Evolutionary conservation across 2,888 invertebrate species (phyloP).

Genomic region (Orthosia gracilis): DNA sequence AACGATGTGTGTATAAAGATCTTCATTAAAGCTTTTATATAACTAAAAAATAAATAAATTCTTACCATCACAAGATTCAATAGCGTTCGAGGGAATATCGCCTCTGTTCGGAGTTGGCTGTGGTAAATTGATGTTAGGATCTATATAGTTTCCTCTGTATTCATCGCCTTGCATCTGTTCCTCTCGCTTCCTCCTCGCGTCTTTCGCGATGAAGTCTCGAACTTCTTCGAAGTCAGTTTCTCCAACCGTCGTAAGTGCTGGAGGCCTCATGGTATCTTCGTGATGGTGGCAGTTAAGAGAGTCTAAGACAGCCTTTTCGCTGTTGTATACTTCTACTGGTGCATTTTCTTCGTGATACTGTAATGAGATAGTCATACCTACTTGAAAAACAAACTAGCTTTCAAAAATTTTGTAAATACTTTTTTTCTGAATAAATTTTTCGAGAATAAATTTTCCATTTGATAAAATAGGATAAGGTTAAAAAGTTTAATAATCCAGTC

Average conservation of each 20-base stretch:
- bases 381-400: neutral
- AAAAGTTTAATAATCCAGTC: constrained; percentile 20
- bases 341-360: constrained; percentile 92
- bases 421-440: neutral
- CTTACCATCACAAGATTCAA: constrained; percentile 88
- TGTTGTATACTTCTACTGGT: constrained; percentile 89
- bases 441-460: constrained; percentile 7
- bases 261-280: constrained; percentile 75
- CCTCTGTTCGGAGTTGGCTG: constrained; percentile 77
- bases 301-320: constrained; percentile 87
- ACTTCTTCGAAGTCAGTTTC: constrained; percentile 84
- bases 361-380: constrained; percentile 3
- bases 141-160: constrained; percentile 82
- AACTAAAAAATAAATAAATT: neutral
- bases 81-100: constrained; percentile 85
- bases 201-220: constrained; percentile 81
- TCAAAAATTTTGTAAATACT: neutral
- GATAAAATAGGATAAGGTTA: neutral
- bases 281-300: constrained; percentile 86
- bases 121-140: constrained; percentile 74
- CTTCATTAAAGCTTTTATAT: neutral
- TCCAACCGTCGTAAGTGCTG: constrained; percentile 76
- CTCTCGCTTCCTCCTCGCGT: constrained; percentile 81
- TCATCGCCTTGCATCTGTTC: constrained; percentile 87
- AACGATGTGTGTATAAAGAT: neutral